Evolutionary conservation across 1,140 invertebrate genomes (phyloP), one percentile per base, ranked within the genome.

Genomic region (Doryteuthis pealeii): DNA sequence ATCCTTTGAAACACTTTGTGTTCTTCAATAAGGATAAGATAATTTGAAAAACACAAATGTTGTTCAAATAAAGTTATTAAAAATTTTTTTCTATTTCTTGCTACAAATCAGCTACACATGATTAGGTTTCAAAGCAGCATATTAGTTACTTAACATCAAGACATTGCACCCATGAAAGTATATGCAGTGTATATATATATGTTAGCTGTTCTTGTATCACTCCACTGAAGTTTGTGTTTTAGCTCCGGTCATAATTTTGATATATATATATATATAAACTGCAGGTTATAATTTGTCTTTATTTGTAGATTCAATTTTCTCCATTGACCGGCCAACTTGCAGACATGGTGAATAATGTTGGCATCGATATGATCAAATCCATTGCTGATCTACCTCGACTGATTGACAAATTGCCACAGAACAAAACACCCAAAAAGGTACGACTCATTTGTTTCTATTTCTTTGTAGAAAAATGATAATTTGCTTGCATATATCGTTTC

Each of bases 241-340:
- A 49, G 22, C 45, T 49, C 22, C 1, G 12, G 22, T 49, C 22
- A 49, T 15, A 49, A n/a, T n/a, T n/a, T n/a, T n/a, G n/a, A n/a
- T n/a, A n/a, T n/a, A n/a, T n/a, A n/a, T n/a, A n/a, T n/a, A 14
- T 14, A 43, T 35, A 58, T 22, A 66, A 22, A 15, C 14, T 65
- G 33, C 5, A 28, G 15, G 6, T 66, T 66, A n/a, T n/a, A n/a
- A n/a, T n/a, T n/a, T n/a, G n/a, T 22, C 30, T 31, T 49, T 72
- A 18, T 67, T 28, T 69, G 28, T 66, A 75, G 3, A 40, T 70
- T 31, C 26, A 75, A 54, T 35, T 66, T 32, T 73, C 35, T 43
- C 32, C 33, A 18, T 30, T 14, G 28, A 62, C 18, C 1, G 54
- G 6, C 5, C 22, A 62, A 62, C 26, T 62, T 2, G 54, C 18